Conservation (phyloP, 2,797 vertebrate genomes). For the Synaphobranchus kaupii region DNA sequence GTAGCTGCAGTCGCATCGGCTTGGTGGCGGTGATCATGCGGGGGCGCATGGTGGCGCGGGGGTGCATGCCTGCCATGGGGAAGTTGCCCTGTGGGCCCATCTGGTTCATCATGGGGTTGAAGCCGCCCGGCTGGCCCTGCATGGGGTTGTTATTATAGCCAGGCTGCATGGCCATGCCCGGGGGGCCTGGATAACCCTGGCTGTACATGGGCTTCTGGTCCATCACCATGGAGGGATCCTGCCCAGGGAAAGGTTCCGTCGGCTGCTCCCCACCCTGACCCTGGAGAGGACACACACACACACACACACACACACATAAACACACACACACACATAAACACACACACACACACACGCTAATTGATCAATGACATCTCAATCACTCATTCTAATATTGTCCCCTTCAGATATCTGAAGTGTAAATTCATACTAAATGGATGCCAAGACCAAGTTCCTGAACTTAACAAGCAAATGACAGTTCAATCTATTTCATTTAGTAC, state of each 20-base stretch:
- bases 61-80: conserved; percentile 86
- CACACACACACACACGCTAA: no score
- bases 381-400: not conserved
- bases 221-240: conserved; percentile 82
- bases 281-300: conserved; percentile 59
- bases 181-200: conserved; percentile 85
- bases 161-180: conserved; percentile 80
- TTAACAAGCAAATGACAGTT: not conserved
- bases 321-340: no score
- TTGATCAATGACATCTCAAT: not conserved
- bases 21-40: conserved; percentile 85
- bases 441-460: not conserved
- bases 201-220: conserved; percentile 88
- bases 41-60: conserved; percentile 82
- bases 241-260: conserved; percentile 82
- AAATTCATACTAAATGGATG: not conserved
- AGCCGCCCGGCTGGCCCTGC: conserved; percentile 52
- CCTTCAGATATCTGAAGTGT: not conserved
- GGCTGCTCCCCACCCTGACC: conserved; percentile 83
- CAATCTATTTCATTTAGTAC: not conserved
- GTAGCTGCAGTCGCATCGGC: conserved; percentile 91
- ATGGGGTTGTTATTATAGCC: conserved; percentile 70
- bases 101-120: conserved; percentile 41
- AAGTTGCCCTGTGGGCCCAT: conserved; percentile 76
- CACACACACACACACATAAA: not conserved